phyloP scores from a whole-genome alignment of 2,113 vertebrate genomes.

The Rhegmatorhina hoffmannsi region DNA sequence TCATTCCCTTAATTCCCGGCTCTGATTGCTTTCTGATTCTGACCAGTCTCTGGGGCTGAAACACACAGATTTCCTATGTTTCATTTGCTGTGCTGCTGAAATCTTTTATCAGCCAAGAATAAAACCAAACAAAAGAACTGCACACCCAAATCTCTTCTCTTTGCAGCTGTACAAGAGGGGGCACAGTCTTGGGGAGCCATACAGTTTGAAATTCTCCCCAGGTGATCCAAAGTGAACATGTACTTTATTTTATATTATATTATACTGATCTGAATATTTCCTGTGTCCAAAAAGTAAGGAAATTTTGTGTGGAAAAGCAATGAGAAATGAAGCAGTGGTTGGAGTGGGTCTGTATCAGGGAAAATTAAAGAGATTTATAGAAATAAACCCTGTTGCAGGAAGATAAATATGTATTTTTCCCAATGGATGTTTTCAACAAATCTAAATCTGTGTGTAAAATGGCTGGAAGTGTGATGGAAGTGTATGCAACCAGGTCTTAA shows the following conservation, averaged over 20 bases:
- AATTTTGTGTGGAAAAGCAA: not conserved
- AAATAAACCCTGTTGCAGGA: not conserved
- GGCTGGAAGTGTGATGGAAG: not conserved
- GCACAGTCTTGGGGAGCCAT: not conserved
- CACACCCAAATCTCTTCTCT: not conserved
- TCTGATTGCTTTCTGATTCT: conserved; percentile 42
- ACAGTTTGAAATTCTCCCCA: not conserved
- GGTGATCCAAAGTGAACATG: not conserved
- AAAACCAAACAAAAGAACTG: not conserved
- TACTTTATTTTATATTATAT: not conserved
- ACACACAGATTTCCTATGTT: not conserved
- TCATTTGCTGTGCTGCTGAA: not conserved
- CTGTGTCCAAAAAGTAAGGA: not conserved
- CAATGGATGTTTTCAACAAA: not conserved
- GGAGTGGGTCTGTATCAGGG: not conserved
- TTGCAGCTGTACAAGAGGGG: not conserved
- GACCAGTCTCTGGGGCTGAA: not conserved
- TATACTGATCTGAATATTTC: not conserved
- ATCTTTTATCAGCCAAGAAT: not conserved
- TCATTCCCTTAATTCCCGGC: conserved; percentile 46
- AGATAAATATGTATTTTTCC: not conserved
- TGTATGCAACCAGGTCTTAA: not conserved
- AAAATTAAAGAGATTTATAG: not conserved
- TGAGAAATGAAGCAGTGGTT: not conserved
- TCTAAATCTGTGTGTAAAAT: not conserved